Evolutionary conservation across 2,888 invertebrate species (phyloP).

Genomic region (Leptinotarsa peninsularis): DNA sequence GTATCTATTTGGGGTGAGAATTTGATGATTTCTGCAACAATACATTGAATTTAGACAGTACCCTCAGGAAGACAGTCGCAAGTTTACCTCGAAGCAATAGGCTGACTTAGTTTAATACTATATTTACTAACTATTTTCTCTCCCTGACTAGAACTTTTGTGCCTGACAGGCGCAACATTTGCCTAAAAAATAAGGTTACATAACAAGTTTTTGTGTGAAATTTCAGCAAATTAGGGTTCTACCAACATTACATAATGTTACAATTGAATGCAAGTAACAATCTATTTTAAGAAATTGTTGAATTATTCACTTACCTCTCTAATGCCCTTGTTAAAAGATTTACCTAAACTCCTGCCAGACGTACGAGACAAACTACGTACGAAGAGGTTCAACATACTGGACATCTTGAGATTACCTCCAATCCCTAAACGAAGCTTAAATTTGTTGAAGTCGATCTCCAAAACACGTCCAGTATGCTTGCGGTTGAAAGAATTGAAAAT

Average conservation of each 20-base stretch:
- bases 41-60: constrained; percentile 20
- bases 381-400: constrained; percentile 66
- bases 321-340: constrained; percentile 57
- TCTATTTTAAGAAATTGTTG: constrained; percentile 18
- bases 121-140: constrained; percentile 47
- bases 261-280: constrained; percentile 15
- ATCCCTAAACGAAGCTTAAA: background rate
- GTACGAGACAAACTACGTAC: constrained; percentile 66
- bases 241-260: constrained; percentile 11
- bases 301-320: constrained; percentile 56
- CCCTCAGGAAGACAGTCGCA: background rate
- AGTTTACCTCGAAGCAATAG: constrained; percentile 44
- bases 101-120: constrained; percentile 45
- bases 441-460: background rate
- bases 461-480: constrained; percentile 14
- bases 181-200: constrained; percentile 44
- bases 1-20: constrained; percentile 52
- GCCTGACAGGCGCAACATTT: constrained; percentile 20
- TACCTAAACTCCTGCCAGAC: constrained; percentile 58
- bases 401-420: constrained; percentile 45
- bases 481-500: constrained; percentile 2
- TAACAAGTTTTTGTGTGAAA: constrained; percentile 23
- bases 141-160: constrained; percentile 42
- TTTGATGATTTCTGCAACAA: constrained; percentile 47
- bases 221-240: background rate